Conservation (phyloP, 1,140 invertebrate species). For the Trigoniulus corallinus region DNA sequence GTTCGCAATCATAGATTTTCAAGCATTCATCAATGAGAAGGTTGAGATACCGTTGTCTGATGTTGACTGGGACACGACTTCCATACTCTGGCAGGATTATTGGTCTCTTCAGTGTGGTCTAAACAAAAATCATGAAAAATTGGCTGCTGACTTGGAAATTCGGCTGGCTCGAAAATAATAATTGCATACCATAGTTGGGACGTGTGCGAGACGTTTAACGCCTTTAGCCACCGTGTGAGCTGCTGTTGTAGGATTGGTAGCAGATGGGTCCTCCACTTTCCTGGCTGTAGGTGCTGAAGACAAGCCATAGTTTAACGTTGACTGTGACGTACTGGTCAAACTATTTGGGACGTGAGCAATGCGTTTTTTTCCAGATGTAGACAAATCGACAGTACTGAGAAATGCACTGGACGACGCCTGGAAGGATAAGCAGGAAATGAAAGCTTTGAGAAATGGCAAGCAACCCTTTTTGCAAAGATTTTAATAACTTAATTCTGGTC, state of each 20-base stretch:
- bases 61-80: conserved; percentile 64
- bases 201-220: conserved; percentile 45
- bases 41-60: conserved; percentile 68
- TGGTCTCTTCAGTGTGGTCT: conserved; percentile 29
- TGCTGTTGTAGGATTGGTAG: too few species aligned
- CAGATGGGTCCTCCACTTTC: too few species aligned
- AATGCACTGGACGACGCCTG: conserved; percentile 1
- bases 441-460: neutral
- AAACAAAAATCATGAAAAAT: conserved; percentile 10
- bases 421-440: neutral
- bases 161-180: neutral
- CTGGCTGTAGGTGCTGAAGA: too few species aligned
- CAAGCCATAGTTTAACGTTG: conserved; percentile 7
- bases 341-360: conserved; percentile 20
- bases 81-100: conserved; percentile 42
- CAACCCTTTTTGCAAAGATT: conserved; percentile 17
- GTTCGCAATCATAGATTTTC: conserved; percentile 39
- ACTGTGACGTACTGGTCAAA: conserved; percentile 9
- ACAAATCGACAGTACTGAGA: neutral
- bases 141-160: neutral
- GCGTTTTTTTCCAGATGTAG: conserved; percentile 13
- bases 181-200: conserved; percentile 32
- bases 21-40: conserved; percentile 71
- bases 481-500: too few species aligned
- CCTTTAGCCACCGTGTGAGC: conserved; percentile 49